A percentile compares a stretch with the other conserved stretches of the same genome.
Conservation (phyloP, 1,140 invertebrate species). For the Drosophila truncata region DNA sequence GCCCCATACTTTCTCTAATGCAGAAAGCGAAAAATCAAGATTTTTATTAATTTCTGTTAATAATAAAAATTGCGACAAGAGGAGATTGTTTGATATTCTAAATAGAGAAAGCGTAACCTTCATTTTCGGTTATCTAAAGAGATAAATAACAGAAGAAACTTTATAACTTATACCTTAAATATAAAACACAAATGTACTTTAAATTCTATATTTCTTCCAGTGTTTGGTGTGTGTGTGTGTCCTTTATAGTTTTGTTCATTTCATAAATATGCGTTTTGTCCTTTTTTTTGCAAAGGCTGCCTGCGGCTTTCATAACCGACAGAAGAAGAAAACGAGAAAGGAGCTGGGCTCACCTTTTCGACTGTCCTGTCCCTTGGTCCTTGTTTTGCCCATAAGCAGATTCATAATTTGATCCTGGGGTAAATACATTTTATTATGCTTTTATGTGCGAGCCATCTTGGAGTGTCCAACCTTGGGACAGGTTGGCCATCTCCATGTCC, state of each 20-base stretch:
- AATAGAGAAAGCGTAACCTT: too few relatives aligned
- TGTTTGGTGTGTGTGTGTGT: conserved; percentile 34
- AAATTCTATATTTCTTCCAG: neutral
- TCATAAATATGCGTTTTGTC: conserved; percentile 83
- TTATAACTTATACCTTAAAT: neutral
- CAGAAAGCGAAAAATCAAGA: neutral
- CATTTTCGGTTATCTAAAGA: too few relatives aligned
- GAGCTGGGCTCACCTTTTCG: conserved; percentile 73
- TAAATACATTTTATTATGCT: conserved; percentile 85
- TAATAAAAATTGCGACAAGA: too few relatives aligned
- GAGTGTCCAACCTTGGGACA: conserved; percentile 73
- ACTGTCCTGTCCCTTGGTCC: conserved; percentile 47
- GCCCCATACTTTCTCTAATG: neutral
- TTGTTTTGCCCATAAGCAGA: conserved; percentile 70
- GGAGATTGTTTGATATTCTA: too few relatives aligned
- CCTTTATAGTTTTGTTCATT: conserved; percentile 80
- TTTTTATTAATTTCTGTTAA: too few relatives aligned
- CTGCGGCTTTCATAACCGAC: conserved; percentile 73
- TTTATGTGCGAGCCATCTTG: conserved; percentile 75
- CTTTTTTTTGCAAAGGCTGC: conserved; percentile 64
- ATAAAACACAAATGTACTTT: neutral
- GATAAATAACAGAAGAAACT: neutral
- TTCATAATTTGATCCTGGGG: conserved; percentile 85
- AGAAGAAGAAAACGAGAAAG: conserved; percentile 27
- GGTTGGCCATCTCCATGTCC: conserved; percentile 70